phyloP scores from a whole-genome alignment of 1,140 invertebrate species.

The Araneus ventricosus region DNA sequence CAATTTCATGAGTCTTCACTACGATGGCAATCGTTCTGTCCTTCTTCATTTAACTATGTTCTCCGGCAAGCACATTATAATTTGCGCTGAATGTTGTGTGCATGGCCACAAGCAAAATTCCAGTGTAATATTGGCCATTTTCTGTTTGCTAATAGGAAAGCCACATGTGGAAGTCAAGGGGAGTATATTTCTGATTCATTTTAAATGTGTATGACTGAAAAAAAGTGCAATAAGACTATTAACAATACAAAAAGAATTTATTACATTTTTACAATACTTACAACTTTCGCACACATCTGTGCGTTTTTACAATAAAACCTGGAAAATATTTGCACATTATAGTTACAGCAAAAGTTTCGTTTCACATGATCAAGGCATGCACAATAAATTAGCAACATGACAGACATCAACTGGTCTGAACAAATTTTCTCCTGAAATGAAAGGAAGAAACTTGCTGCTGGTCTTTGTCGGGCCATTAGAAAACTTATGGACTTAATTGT shows the following conservation, averaged over 20 bases:
- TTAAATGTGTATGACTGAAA: not conserved
- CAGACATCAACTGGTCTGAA: not conserved
- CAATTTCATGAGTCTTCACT: no score
- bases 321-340: slow-evolving; percentile 19
- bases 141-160: no score
- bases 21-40: no score
- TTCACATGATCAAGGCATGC: not conserved
- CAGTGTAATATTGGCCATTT: no score
- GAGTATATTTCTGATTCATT: no score
- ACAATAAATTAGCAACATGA: slow-evolving; percentile 12
- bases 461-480: not conserved
- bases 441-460: not conserved
- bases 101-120: no score
- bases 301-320: slow-evolving; percentile 34
- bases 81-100: no score
- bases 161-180: no score
- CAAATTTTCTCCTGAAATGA: not conserved
- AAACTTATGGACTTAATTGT: not conserved
- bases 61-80: no score
- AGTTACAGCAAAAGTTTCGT: slow-evolving; percentile 32
- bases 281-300: slow-evolving; percentile 22
- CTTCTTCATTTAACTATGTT: no score
- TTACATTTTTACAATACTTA: slow-evolving; percentile 47
- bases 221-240: not conserved
- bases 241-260: slow-evolving; percentile 38